Evolutionary conservation across 2,113 vertebrate genomes (phyloP), one percentile per base, ranked within the genome.

Genomic region (Mesoclemmys tuberculata): DNA sequence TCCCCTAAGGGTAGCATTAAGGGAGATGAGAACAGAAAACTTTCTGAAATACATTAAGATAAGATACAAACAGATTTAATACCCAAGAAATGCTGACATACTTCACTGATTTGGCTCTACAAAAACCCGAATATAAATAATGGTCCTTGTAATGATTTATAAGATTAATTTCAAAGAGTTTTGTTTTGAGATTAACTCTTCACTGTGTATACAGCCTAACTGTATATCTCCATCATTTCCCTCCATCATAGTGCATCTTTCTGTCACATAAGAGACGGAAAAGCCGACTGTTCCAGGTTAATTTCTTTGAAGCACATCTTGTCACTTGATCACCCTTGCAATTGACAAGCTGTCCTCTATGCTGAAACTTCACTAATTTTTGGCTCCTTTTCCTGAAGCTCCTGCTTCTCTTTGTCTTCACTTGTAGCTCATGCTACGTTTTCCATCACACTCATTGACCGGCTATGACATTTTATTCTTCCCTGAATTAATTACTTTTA

Each of bases 401-500:
- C 38, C 27, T 1, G 0, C n/a, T 92, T 52, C 89, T 94, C 85
- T 94, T n/a, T 85, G 90, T 52, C 77, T 94, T 93, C 93, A 84
- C 93, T 83, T 68, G 52, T 94, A 95, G 95, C 56, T 96, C 89
- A 88, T 82, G 44, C 80, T 82, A 46, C 24, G 61, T 31, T 93
- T 74, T 86, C 26, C 85, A 64, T 97, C 21, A 64, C 21, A 80
- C 71, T 38, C 82, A 83, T 51, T 85, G 80, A 94, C 89, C 93
- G 75, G 83, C 44, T 29, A 35, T 82, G 49, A 58, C 77, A 29
- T 71, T 84, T 92, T 95, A 52, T 90, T 93, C 26, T 84, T 89
- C 35, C 84, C 92, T 61, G n/a, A 44, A 48, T 94, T 94, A 90
- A 87, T 88, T 94, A 85, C 95, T 95, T 94, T 93, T 87, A 89